A percentile compares a stretch with the other conserved stretches of the same genome.
Conservation (phyloP, 1,140 invertebrate species). For the Heliothis subflexa region DNA sequence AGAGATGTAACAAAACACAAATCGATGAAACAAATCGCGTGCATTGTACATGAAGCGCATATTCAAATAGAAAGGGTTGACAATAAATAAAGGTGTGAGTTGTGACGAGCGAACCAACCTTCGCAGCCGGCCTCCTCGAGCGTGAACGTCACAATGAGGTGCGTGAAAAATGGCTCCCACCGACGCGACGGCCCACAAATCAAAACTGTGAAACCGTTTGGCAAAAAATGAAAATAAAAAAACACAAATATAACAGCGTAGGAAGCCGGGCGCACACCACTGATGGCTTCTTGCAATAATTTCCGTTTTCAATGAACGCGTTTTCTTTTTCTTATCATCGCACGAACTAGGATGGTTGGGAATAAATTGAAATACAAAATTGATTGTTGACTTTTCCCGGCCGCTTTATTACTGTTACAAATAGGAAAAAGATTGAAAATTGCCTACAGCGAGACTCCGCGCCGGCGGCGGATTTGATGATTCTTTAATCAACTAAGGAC, state of each 20-base stretch:
- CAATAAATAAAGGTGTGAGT: constrained; percentile 61
- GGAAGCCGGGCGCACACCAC: constrained; percentile 80
- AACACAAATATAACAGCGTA: constrained; percentile 69
- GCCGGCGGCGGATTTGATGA: constrained; percentile 68
- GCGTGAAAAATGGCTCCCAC: constrained; percentile 74
- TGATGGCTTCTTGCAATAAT: constrained; percentile 86
- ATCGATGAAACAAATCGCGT: constrained; percentile 25
- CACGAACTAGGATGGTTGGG: constrained; percentile 85
- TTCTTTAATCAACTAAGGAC: constrained; percentile 52
- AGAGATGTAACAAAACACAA: neutral
- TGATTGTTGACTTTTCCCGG: constrained; percentile 86
- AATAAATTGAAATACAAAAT: constrained; percentile 87
- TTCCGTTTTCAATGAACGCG: constrained; percentile 86
- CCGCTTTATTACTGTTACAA: constrained; percentile 85
- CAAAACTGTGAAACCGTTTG: constrained; percentile 74
- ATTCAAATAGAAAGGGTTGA: constrained; percentile 30
- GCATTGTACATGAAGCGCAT: constrained; percentile 28
- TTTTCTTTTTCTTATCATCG: constrained; percentile 85
- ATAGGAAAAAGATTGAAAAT: constrained; percentile 86
- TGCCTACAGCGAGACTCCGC: constrained; percentile 70
- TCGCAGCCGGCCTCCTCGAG: constrained; percentile 59
- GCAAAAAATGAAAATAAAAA: constrained; percentile 67
- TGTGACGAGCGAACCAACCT: constrained; percentile 62
- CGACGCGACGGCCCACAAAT: constrained; percentile 74
- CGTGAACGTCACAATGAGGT: constrained; percentile 74